A percentile compares a stretch with the other conserved stretches of the same genome.
Conservation (phyloP, 2,797 vertebrate genomes). For the Pipistrellus nathusii region DNA sequence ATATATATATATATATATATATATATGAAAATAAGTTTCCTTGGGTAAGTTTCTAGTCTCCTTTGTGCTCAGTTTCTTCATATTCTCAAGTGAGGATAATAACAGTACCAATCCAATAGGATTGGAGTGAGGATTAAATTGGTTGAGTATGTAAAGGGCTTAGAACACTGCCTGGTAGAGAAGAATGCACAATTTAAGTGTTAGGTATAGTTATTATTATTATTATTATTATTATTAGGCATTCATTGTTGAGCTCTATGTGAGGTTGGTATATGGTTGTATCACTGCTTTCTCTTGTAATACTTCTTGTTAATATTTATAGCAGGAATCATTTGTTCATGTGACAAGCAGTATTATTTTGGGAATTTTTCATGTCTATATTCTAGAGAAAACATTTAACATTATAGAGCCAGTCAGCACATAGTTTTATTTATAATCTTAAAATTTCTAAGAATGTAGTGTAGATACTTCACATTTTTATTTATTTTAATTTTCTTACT, state of each 20-base stretch:
- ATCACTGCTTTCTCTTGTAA: slow-evolving; percentile 58
- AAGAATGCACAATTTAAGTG: neutral
- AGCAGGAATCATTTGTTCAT: slow-evolving; percentile 64
- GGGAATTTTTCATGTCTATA: slow-evolving; percentile 52
- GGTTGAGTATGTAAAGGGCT: neutral
- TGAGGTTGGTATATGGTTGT: neutral
- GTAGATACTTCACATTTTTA: slow-evolving; percentile 37
- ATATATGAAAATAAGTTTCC: slow-evolving; percentile 12
- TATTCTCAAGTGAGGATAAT: neutral
- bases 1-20: neutral
- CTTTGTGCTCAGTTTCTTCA: neutral
- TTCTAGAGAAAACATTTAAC: slow-evolving; percentile 68
- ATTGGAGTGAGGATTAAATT: neutral
- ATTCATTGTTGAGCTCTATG: neutral
- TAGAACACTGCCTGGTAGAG: neutral
- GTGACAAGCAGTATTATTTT: slow-evolving; percentile 67
- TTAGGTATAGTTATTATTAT: neutral
- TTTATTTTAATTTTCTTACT: slow-evolving; percentile 26
- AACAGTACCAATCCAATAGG: neutral
- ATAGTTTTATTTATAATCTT: slow-evolving; percentile 65
- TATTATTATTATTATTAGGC: neutral
- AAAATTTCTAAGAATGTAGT: neutral
- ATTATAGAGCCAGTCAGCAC: slow-evolving; percentile 53
- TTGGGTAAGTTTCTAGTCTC: neutral
- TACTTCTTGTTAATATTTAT: slow-evolving; percentile 69